Evolutionary conservation across 2,888 invertebrate species (phyloP).

Genomic region (Drosophila prolongata): DNA sequence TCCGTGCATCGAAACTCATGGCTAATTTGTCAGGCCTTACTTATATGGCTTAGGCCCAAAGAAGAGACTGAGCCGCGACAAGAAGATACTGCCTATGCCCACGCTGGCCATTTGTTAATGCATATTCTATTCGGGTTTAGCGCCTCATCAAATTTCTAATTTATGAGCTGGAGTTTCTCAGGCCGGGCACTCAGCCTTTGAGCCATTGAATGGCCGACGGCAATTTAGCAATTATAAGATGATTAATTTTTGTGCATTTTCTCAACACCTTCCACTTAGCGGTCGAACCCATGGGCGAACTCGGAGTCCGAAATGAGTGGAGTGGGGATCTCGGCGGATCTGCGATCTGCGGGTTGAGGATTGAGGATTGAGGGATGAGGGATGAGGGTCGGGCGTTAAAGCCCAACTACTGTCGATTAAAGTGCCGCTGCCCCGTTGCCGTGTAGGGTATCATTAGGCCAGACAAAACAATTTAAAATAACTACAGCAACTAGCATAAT

Average conservation of each 20-base stretch:
- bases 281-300: conserved; percentile 20
- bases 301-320: conserved; percentile 6
- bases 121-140: conserved; percentile 39
- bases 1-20: conserved; percentile 13
- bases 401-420: conserved; percentile 76
- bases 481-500: conserved; percentile 77
- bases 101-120: conserved; percentile 43
- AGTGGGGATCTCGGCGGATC: background rate
- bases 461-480: conserved; percentile 79
- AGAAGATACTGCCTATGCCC: conserved; percentile 12
- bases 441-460: conserved; percentile 76
- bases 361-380: background rate
- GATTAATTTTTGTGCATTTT: conserved; percentile 80
- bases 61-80: too few species aligned
- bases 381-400: conserved; percentile 61
- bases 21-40: conserved; percentile 39
- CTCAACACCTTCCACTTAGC: conserved; percentile 78
- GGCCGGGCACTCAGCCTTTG: background rate
- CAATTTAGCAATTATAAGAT: conserved; percentile 82
- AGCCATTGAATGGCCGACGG: conserved; percentile 41
- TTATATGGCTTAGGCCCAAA: conserved; percentile 11
- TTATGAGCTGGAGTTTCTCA: conserved; percentile 39
- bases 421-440: conserved; percentile 67
- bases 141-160: conserved; percentile 52
- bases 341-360: conserved; percentile 13